Evolutionary conservation across 35 echinoderm and acorn worm genomes (phyloP).

Genomic region (Apostichopus japonicus): DNA sequence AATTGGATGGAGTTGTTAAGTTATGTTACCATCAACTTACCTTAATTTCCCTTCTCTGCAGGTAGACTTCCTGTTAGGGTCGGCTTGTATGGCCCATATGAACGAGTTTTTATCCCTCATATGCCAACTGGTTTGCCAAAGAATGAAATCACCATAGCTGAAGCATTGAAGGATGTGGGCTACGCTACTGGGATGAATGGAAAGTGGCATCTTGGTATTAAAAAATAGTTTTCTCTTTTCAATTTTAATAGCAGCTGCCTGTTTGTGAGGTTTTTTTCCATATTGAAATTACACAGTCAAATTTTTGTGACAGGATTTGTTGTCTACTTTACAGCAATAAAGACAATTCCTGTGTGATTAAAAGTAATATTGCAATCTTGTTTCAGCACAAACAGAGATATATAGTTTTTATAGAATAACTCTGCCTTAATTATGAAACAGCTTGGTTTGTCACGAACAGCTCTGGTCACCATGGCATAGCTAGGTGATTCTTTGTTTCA

Average conservation of each 20-base stretch:
- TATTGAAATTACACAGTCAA: neutral
- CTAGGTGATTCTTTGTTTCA: too few species aligned
- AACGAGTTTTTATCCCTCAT: constrained; percentile 51
- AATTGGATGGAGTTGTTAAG: too few species aligned
- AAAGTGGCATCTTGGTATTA: constrained; percentile 80
- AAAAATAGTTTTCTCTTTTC: neutral
- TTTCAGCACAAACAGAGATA: too few species aligned
- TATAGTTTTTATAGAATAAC: too few species aligned
- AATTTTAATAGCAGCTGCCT: neutral
- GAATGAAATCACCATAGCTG: constrained; percentile 71
- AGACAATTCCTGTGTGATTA: too few species aligned
- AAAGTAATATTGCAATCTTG: too few species aligned
- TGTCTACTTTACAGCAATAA: too few species aligned
- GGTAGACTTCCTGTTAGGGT: constrained; percentile 65
- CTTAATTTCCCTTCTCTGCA: neutral
- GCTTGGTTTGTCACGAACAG: too few species aligned
- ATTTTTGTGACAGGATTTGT: neutral
- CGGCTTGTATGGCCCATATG: constrained; percentile 54
- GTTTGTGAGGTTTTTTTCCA: neutral
- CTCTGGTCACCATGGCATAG: too few species aligned
- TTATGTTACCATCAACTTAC: neutral
- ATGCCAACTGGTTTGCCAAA: constrained; percentile 57
- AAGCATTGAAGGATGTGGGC: constrained; percentile 64
- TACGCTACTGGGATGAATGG: constrained; percentile 79
- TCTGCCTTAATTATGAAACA: too few species aligned